Percentiles rank a stretch among this genome's conserved stretches.
These are phyloP conservation scores for Dynastes hyllus DNA, from an alignment of 2,888 invertebrate species.

Conservation along the genomic window DNA sequence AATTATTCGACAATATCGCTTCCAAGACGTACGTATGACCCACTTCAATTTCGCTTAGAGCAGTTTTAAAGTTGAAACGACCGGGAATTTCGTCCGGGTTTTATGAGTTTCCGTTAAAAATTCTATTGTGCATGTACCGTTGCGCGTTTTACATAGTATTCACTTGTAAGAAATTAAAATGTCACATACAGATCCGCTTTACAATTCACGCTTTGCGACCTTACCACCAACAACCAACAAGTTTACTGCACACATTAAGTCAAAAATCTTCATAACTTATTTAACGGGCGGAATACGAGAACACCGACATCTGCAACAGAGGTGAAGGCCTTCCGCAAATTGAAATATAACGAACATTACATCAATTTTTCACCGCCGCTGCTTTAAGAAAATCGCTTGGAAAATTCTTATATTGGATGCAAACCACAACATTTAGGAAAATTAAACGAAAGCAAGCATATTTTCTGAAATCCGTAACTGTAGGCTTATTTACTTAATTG, in stretches of 20 bases:
- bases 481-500: neutral
- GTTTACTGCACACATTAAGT: slow-evolving; percentile 36
- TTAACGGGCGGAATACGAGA: neutral
- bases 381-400: slow-evolving; percentile 1
- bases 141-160: slow-evolving; percentile 27
- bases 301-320: slow-evolving; percentile 7
- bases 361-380: slow-evolving; percentile 14
- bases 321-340: neutral
- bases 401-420: slow-evolving; percentile 23
- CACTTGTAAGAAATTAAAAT: slow-evolving; percentile 44
- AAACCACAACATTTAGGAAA: neutral
- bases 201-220: slow-evolving; percentile 16
- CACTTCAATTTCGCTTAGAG: slow-evolving; percentile 10
- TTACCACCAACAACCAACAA: slow-evolving; percentile 23
- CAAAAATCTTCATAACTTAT: slow-evolving; percentile 39
- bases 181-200: slow-evolving; percentile 36
- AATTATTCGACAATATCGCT: neutral
- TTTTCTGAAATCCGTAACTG: neutral
- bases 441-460: slow-evolving; percentile 1
- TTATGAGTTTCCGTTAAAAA: slow-evolving; percentile 33
- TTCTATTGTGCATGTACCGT: slow-evolving; percentile 24
- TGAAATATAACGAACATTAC: slow-evolving; percentile 31
- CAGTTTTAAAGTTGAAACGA: slow-evolving; percentile 9
- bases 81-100: slow-evolving; percentile 29
- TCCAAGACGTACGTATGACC: neutral